Evolutionary conservation across 2,888 invertebrate species (phyloP).

Genomic region (Prenolepis imparis): DNA sequence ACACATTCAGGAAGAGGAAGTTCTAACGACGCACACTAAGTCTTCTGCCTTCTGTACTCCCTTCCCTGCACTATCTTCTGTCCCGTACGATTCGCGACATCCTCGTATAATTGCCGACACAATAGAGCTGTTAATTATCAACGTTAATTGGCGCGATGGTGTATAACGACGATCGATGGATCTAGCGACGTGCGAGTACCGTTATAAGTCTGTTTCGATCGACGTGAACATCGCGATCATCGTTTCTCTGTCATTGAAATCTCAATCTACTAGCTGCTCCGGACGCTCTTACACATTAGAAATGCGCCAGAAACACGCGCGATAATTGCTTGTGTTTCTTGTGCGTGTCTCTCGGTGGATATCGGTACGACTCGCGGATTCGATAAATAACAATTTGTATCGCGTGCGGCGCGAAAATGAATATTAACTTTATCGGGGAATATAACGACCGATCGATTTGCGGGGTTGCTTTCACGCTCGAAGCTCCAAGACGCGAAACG

Average conservation of each 20-base stretch:
- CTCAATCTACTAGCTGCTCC: constrained; percentile 1
- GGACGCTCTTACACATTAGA: constrained; percentile 6
- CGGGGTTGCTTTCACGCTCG: constrained; percentile 20
- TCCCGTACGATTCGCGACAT: not conserved
- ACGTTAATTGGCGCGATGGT: constrained; percentile 51
- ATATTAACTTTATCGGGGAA: constrained; percentile 58
- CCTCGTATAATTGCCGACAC: constrained; percentile 60
- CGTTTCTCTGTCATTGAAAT: constrained; percentile 42
- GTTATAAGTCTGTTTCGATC: constrained; percentile 5
- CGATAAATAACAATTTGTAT: constrained; percentile 67
- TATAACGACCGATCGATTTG: constrained; percentile 57
- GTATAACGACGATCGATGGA: constrained; percentile 22
- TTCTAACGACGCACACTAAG: not conserved
- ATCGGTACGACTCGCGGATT: constrained; percentile 18
- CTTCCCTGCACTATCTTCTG: too few relatives aligned
- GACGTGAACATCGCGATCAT: not conserved
- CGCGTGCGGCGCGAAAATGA: constrained; percentile 55
- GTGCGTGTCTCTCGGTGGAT: constrained; percentile 5
- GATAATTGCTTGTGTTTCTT: constrained; percentile 23
- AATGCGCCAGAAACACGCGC: not conserved
- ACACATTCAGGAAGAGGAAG: constrained; percentile 34
- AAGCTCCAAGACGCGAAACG: not conserved
- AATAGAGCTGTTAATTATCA: constrained; percentile 76
- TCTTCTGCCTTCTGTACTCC: not conserved
- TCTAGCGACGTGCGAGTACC: not conserved